A percentile compares a stretch with the other conserved stretches of the same genome.
These are phyloP conservation scores for Aplidium turbinatum DNA, from an alignment of 23 tunicate species.

Conservation along the genomic window DNA sequence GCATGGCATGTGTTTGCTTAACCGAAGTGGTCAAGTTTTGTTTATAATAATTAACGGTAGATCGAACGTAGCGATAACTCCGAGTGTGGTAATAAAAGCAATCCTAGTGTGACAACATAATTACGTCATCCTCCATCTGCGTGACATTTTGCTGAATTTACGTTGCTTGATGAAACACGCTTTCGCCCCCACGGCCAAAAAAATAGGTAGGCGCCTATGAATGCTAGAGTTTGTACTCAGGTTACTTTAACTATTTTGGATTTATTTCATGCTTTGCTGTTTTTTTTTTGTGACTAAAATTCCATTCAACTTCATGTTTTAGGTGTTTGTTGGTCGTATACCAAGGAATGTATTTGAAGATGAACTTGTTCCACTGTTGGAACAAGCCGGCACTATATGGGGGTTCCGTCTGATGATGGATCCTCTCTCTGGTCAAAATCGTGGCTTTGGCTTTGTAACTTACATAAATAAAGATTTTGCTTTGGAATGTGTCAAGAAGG, in stretches of 20 bases:
- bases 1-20: too few species aligned
- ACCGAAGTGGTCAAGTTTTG: too few species aligned
- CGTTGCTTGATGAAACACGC: too few species aligned
- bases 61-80: too few species aligned
- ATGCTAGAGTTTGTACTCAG: not conserved
- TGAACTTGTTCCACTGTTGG: conserved; percentile 83
- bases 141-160: too few species aligned
- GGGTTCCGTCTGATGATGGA: conserved; percentile 99
- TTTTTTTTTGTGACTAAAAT: too few species aligned
- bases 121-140: too few species aligned
- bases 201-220: too few species aligned
- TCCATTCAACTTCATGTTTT: not conserved
- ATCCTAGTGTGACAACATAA: too few species aligned
- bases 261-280: not conserved
- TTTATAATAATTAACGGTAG: too few species aligned
- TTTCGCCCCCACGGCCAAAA: too few species aligned
- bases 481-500: conserved; percentile 74
- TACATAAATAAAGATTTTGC: conserved; percentile 76
- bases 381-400: conserved; percentile 93
- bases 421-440: conserved; percentile 90
- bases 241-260: not conserved
- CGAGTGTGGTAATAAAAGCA: too few species aligned
- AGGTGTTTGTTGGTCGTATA: conserved; percentile 91
- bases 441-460: conserved; percentile 86
- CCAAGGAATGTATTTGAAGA: conserved; percentile 85